phyloP scores from a whole-genome alignment of 2,888 invertebrate species.

The Lepidochitona cinerea region DNA sequence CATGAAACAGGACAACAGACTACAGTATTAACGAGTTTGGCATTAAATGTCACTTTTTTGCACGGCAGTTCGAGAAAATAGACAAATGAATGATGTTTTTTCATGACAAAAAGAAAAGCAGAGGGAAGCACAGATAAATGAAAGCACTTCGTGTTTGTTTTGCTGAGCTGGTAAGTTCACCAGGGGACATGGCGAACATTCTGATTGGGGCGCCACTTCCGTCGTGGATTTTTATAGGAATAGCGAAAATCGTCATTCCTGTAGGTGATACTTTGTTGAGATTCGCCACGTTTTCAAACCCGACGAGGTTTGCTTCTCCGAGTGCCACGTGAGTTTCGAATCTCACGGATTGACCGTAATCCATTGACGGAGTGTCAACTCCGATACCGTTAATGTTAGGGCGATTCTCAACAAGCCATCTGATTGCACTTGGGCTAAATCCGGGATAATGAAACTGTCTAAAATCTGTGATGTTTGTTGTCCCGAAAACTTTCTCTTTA shows the following conservation, averaged over 20 bases:
- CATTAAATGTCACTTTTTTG: no score
- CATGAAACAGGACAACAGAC: no score
- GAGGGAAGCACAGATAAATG: no score
- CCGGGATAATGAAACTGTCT: slow-evolving; percentile 56
- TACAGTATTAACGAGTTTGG: no score
- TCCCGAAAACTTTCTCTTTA: slow-evolving; percentile 40
- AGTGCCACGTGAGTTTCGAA: slow-evolving; percentile 75
- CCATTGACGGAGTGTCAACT: slow-evolving; percentile 78
- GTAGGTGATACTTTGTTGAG: slow-evolving; percentile 50
- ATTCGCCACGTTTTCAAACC: slow-evolving; percentile 78
- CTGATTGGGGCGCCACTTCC: slow-evolving; percentile 78
- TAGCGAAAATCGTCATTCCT: slow-evolving; percentile 67
- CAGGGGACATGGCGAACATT: slow-evolving; percentile 73
- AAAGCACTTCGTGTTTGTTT: no score
- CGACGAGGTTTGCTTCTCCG: slow-evolving; percentile 71
- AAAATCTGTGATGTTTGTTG: slow-evolving; percentile 26
- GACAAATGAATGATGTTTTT: no score
- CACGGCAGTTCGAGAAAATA: no score
- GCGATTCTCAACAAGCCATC: slow-evolving; percentile 75
- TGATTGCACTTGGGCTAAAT: slow-evolving; percentile 76
- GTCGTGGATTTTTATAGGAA: slow-evolving; percentile 77
- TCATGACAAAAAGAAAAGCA: no score
- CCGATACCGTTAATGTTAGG: slow-evolving; percentile 75
- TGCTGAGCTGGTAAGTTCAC: no score
- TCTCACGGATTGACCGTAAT: slow-evolving; percentile 73